A percentile compares a stretch with the other conserved stretches of the same genome.
Evolutionary conservation across 2,888 invertebrate genomes (phyloP).

Genomic region (Scaptomyza flava): DNA sequence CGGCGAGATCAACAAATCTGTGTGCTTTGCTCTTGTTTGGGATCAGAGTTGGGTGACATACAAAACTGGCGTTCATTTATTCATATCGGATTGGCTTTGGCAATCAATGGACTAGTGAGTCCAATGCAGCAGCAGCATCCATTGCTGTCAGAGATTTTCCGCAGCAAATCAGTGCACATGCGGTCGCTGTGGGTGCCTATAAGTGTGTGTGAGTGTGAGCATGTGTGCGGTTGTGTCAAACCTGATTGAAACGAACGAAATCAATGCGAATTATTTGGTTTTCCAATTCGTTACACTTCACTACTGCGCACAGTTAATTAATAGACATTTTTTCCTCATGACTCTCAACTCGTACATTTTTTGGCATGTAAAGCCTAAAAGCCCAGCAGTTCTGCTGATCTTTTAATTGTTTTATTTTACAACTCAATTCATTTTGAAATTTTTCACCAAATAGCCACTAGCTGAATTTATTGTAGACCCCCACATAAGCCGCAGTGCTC

Average conservation of each 20-base stretch:
- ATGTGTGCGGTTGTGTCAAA: constrained; percentile 38
- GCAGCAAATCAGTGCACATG: constrained; percentile 72
- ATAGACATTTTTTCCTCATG: constrained; percentile 34
- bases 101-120: constrained; percentile 72
- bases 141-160: constrained; percentile 58
- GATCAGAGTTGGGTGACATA: constrained; percentile 36
- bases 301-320: constrained; percentile 72
- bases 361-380: constrained; percentile 2
- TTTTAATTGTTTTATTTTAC: constrained; percentile 62
- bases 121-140: constrained; percentile 43
- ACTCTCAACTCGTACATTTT: not conserved
- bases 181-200: constrained; percentile 48
- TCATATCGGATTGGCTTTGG: constrained; percentile 75
- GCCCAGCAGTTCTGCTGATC: constrained; percentile 35
- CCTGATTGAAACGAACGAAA: constrained; percentile 70
- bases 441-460: constrained; percentile 72
- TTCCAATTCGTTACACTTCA: constrained; percentile 77
- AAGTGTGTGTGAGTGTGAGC: constrained; percentile 1
- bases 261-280: constrained; percentile 80
- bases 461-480: constrained; percentile 66
- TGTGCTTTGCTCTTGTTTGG: constrained; percentile 18
- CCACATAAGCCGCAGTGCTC: constrained; percentile 62
- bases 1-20: constrained; percentile 37
- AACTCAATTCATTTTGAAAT: constrained; percentile 50
- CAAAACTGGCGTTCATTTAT: constrained; percentile 66